phyloP scores from a whole-genome alignment of 2,113 vertebrate genomes.

The Periophthalmodon schlosseri region DNA sequence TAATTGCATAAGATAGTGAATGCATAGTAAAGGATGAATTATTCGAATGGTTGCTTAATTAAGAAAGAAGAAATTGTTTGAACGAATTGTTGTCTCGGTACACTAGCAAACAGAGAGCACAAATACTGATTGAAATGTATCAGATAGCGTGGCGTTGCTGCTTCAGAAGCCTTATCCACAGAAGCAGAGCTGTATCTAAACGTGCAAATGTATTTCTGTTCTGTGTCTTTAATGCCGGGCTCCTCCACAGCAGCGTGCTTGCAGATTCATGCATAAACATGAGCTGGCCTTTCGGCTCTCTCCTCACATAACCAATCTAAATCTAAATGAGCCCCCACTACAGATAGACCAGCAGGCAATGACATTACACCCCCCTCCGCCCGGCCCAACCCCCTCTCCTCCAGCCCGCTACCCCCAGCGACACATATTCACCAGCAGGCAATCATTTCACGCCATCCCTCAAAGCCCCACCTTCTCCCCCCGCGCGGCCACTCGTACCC shows the following conservation, averaged over 20 bases:
- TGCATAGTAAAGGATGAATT: slow-evolving; percentile 3
- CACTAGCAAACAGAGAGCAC: slow-evolving; percentile 20
- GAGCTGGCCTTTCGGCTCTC: slow-evolving; percentile 81
- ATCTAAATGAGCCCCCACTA: slow-evolving; percentile 79
- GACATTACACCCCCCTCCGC: slow-evolving; percentile 69
- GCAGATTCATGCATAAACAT: slow-evolving; percentile 84
- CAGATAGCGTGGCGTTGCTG: slow-evolving; percentile 35
- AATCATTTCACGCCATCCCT: slow-evolving; percentile 79
- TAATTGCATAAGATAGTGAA: slow-evolving; percentile 25
- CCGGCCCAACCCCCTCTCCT: slow-evolving; percentile 63
- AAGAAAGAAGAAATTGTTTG: slow-evolving; percentile 11
- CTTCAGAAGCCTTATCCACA: slow-evolving; percentile 52
- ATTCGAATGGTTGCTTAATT: not conserved
- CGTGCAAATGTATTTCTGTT: slow-evolving; percentile 60
- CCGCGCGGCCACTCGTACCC: slow-evolving; percentile 54
- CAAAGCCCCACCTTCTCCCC: slow-evolving; percentile 55
- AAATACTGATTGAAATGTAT: slow-evolving; percentile 49
- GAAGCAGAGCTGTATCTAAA: slow-evolving; percentile 63
- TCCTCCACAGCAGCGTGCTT: slow-evolving; percentile 69
- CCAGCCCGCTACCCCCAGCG: slow-evolving; percentile 68
- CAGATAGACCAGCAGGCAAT: slow-evolving; percentile 81
- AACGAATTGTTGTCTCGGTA: slow-evolving; percentile 7
- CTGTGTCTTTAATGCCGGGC: slow-evolving; percentile 80
- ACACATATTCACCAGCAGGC: slow-evolving; percentile 78
- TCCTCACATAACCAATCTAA: slow-evolving; percentile 85